Conservation (phyloP, 2,888 invertebrate genomes). For the Eucriotettix oculatus region DNA sequence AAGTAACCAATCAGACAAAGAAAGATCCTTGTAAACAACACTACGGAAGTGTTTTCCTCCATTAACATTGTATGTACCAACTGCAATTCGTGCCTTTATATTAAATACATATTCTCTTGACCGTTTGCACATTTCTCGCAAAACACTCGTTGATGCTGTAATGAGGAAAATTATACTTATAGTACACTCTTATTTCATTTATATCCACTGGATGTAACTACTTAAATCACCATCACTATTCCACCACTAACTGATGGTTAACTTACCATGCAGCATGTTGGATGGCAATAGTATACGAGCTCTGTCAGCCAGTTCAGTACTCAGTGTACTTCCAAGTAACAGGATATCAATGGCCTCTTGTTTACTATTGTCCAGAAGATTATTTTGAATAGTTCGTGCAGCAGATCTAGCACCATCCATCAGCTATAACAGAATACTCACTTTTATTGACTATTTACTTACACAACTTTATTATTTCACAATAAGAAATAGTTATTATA, state of each 20-base stretch:
- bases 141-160: constrained; percentile 59
- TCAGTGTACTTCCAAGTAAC: constrained; percentile 78
- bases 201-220: too few relatives aligned
- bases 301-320: constrained; percentile 80
- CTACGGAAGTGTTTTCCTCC: constrained; percentile 97
- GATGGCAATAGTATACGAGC: constrained; percentile 75
- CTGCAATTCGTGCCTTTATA: constrained; percentile 57
- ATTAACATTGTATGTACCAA: constrained; percentile 98
- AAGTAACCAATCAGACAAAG: constrained; percentile 75
- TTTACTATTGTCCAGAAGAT: constrained; percentile 85
- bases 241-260: neutral
- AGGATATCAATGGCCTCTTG: constrained; percentile 97
- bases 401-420: constrained; percentile 97
- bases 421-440: constrained; percentile 29
- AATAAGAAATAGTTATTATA: too few relatives aligned
- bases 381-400: constrained; percentile 96
- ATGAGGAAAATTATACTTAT: constrained; percentile 8
- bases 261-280: constrained; percentile 61
- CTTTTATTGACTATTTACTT: too few relatives aligned
- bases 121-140: constrained; percentile 71
- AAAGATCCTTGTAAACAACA: constrained; percentile 80
- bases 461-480: too few relatives aligned
- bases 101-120: constrained; percentile 61
- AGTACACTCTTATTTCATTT: too few relatives aligned
- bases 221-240: too few relatives aligned